Base-by-base conservation (phyloP, 2,797 vertebrate genomes). In the Bradypodion pumilum region DNA sequence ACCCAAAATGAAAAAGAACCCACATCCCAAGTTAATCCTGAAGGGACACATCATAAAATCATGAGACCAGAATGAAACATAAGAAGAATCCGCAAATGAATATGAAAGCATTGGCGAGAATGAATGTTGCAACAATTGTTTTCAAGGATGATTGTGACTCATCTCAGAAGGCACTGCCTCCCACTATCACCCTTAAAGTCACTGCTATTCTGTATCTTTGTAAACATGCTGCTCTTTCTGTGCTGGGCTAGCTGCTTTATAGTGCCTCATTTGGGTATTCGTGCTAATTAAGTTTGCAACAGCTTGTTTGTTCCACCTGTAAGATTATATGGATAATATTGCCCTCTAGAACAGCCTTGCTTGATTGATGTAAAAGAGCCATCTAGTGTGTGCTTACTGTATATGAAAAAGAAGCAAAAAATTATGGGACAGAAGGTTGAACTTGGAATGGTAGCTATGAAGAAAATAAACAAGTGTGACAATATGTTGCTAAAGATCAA, bases 381-480 rank as follows among this genome's bases (percentile, higher is more conserved):
- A 92, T 90, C 94, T 94, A 94, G 92, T 94, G 94, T 91, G 91
- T 83, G 80, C 85, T 94, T 90, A 85, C 81, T 84, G 92, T 76
- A 93, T 81, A 9, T 49, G 82, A 89, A 91, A 88, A 52, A 66
- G 87, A 87, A 90, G 72, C 52, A 77, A 86, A 65, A 0, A n/a
- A 0, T n/a, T 85, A 79, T 82, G 78, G 42, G 42, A 46, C n/a
- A 29, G 10, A 2, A n/a, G n/a, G n/a, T n/a, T n/a, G n/a, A n/a
- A n/a, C n/a, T n/a, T n/a, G n/a, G n/a, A n/a, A n/a, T n/a, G n/a
- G n/a, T n/a, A n/a, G n/a, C n/a, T n/a, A n/a, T n/a, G n/a, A n/a
- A n/a, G n/a, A n/a, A n/a, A n/a, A n/a, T n/a, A n/a, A n/a, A n/a
- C n/a, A n/a, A n/a, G n/a, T n/a, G n/a, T n/a, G n/a, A n/a, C n/a